Evolutionary conservation across 2,888 invertebrate species (phyloP), one percentile per base, ranked within the genome.

Genomic region (Mactromeris polynyma): DNA sequence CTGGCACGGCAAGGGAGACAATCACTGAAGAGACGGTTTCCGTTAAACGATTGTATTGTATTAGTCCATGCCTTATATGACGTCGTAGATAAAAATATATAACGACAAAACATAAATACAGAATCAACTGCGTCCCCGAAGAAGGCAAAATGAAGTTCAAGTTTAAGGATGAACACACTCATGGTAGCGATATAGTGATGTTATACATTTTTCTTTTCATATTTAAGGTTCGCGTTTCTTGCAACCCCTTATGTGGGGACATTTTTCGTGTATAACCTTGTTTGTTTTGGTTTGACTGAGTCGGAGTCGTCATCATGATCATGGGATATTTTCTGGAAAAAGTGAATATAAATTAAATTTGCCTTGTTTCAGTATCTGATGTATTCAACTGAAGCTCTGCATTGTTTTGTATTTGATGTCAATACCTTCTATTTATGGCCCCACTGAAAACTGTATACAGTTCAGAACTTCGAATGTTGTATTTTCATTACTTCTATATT

Each of bases 141-240:
- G 1, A 42, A n/a, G 38, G 19, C 21, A 89, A 85, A 54, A 92
- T 96, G 96, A 96, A 96, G 92, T 96, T 96, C 93, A 96, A 96
- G 89, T 96, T 96, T 88, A 96, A 96, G 93, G 96, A 96, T 91
- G 96, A 96, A 85, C 96, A 96, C 85, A 96, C 96, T 51, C 94
- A 96, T 89, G 96, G 96, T 96, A 94, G 91, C 6, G 26, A n/a
- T 26, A 64, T 64, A 64, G 26, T 26, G 26, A 26, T 26, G 2
- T 64, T 64, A 64, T 26, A 26, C 17, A 64, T 4, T 26, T 26
- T 64, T n/a, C 9, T 64, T 64, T n/a, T 7, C 58, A 64, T 26
- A 64, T n/a, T 26, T 26, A 21, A 64, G n/a, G 26, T 26, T 64
- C 11, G 21, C 26, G n/a, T 26, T 26, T 26, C 58, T 6, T 64